Evolutionary conservation across 92 coral and sea anemone genomes (phyloP), one percentile per base, ranked within the genome.

Genomic region (Phenganax subtilis): DNA sequence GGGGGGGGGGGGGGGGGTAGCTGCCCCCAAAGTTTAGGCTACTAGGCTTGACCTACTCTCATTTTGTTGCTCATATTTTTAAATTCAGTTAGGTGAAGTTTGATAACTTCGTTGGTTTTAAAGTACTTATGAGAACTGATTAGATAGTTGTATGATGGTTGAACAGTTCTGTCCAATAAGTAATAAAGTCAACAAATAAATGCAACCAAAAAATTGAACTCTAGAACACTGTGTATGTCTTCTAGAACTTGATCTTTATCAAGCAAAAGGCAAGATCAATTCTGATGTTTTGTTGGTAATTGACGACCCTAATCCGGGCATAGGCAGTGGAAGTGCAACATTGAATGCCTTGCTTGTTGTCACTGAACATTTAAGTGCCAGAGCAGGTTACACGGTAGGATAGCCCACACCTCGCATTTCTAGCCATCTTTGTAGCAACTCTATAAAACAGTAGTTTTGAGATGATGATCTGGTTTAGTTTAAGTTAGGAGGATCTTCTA

Each of bases 291-390:
- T 91, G 17, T 65, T 93, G 53, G 82, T 90, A 44, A 85, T 91
- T 52, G 94, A 92, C 63, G 98, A 93, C 61, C 98, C 98, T 3
- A 93, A 91, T 77, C 85, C 97, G 2, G 86, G 94, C 17, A 89
- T 93, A 0, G 98, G 98, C 16, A 93, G 98, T 76, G 98, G 98
- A 11, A 93, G 98, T 14, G 97, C 98, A 10, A 90, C 94, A 14
- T 64, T 93, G 10, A 93, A 93, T 90, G 98, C 97, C 12, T 67
- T 93, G 56, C 89, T 93, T 37, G 88, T 90, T 64, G 97, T 93
- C 16, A 85, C 97, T 28, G 98, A 93, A 65, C 94, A 91, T 85
- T 85, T 93, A 15, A 92, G 97, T 90, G 98, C 98, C 60, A 85
- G 90, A 68, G 97, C 91, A 56, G 98, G 98, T 15, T 91, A 83